Conservation (phyloP, 2,888 invertebrate genomes). For the Mellilla xanthometata region DNA sequence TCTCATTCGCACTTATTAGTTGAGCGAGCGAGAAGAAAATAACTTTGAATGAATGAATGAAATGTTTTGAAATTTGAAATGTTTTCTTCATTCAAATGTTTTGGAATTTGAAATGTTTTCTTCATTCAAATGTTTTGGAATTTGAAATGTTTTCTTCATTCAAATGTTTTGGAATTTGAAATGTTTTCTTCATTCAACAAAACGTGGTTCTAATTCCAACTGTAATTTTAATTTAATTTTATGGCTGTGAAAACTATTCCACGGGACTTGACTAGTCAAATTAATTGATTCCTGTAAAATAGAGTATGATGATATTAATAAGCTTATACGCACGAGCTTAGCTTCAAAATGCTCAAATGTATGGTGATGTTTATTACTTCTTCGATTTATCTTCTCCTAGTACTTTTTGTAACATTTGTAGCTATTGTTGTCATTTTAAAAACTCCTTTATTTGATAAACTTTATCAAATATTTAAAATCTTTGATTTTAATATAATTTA, state of each 20-base stretch:
- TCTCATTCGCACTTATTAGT: too few species aligned
- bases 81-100: too few species aligned
- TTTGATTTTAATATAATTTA: too few species aligned
- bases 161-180: too few species aligned
- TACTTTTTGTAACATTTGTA: constrained; percentile 6
- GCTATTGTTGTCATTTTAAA: constrained; percentile 5
- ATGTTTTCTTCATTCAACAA: not conserved
- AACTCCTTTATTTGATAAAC: constrained; percentile 21
- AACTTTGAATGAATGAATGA: too few species aligned
- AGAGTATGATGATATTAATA: constrained; percentile 56
- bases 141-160: too few species aligned
- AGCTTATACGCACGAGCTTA: constrained; percentile 68
- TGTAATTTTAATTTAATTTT: constrained; percentile 35
- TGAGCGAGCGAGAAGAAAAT: too few species aligned
- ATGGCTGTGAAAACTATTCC: constrained; percentile 45
- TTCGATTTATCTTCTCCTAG: constrained; percentile 17
- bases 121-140: too few species aligned
- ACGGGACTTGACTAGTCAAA: constrained; percentile 36
- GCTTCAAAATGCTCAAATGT: constrained; percentile 66
- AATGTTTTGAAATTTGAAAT: too few species aligned
- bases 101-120: too few species aligned
- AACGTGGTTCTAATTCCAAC: constrained; percentile 16
- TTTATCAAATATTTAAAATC: too few species aligned
- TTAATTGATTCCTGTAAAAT: constrained; percentile 36
- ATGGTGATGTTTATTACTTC: constrained; percentile 32